Base-by-base conservation (phyloP, 2,888 invertebrate genomes). In the Margaritifera margaritifera region DNA sequence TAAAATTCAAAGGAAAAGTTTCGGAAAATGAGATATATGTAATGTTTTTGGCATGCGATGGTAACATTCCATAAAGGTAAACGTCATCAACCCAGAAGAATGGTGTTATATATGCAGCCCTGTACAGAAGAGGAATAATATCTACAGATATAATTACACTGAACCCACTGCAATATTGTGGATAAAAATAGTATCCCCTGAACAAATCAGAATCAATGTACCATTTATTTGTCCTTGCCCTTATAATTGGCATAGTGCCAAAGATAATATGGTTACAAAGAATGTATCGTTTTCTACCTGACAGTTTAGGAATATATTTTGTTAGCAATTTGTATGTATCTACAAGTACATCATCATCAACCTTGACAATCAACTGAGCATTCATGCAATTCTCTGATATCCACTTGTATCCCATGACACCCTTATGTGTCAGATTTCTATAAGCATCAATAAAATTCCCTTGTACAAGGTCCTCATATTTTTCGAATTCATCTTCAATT, bases 391-490 rank as follows among this genome's bases (percentile, higher is more conserved):
- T n/a, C n/a, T n/a, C n/a, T n/a, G n/a, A n/a, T n/a, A n/a, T n/a
- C n/a, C n/a, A n/a, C n/a, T n/a, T n/a, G n/a, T n/a, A n/a, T n/a
- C n/a, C n/a, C n/a, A n/a, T n/a, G n/a, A n/a, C n/a, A n/a, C n/a
- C n/a, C n/a, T n/a, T n/a, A n/a, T n/a, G n/a, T n/a, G n/a, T n/a
- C n/a, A n/a, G n/a, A n/a, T n/a, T n/a, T n/a, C n/a, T n/a, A n/a
- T n/a, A n/a, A n/a, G n/a, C n/a, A n/a, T n/a, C 82, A 68, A 63
- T 57, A 67, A 84, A 84, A 61, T 84, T 78, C 1, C 84, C 84
- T 62, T 82, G 81, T 6, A 84, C 69, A 19, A 84, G 67, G 54
- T 84, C 84, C n/a, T 74, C 67, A 64, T 80, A 70, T n/a, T 60
- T 55, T 15, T 66, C 61, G 53, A 71, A 72, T 61, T 84, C 84